A percentile compares a stretch with the other conserved stretches of the same genome.
These are phyloP conservation scores for Chromis chromis DNA, from an alignment of 2,797 vertebrate species.

Conservation along the genomic window DNA sequence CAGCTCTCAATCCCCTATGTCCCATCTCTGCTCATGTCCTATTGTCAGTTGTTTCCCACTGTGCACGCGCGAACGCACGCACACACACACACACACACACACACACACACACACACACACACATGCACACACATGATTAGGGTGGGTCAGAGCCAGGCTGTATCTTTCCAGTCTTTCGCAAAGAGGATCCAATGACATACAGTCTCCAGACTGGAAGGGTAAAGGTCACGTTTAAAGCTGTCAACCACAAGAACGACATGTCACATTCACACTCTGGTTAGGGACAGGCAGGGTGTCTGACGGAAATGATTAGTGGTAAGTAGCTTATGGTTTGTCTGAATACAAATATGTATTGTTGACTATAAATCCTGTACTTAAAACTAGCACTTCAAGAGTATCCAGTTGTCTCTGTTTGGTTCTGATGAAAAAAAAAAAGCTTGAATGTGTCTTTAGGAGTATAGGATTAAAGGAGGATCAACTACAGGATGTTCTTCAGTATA, in stretches of 20 bases:
- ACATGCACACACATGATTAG: conserved; percentile 10
- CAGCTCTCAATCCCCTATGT: conserved; percentile 53
- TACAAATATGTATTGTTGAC: conserved; percentile 45
- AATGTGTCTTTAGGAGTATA: background rate
- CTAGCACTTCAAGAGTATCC: conserved; percentile 32
- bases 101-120: conserved; percentile 11
- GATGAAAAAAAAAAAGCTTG: conserved; percentile 29
- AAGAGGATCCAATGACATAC: conserved; percentile 44
- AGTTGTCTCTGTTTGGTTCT: conserved; percentile 16
- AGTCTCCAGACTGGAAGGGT: conserved; percentile 6
- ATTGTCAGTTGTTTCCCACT: conserved; percentile 54
- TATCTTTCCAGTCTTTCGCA: conserved; percentile 33
- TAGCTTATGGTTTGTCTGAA: conserved; percentile 39
- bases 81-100: background rate
- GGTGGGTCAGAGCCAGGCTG: conserved; percentile 23
- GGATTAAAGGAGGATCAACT: conserved; percentile 30
- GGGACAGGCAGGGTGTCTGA: conserved; percentile 4
- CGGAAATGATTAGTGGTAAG: conserved; percentile 29
- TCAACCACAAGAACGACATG: conserved; percentile 38
- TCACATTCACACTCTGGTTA: conserved; percentile 32
- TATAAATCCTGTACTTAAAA: conserved; percentile 18
- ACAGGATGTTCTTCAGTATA: conserved; percentile 21
- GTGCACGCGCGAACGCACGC: background rate
- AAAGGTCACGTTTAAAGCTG: conserved; percentile 59
- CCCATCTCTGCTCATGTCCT: conserved; percentile 42